Evolutionary conservation across 2,113 vertebrate species (phyloP).

Genomic region (Galeopterus variegatus): DNA sequence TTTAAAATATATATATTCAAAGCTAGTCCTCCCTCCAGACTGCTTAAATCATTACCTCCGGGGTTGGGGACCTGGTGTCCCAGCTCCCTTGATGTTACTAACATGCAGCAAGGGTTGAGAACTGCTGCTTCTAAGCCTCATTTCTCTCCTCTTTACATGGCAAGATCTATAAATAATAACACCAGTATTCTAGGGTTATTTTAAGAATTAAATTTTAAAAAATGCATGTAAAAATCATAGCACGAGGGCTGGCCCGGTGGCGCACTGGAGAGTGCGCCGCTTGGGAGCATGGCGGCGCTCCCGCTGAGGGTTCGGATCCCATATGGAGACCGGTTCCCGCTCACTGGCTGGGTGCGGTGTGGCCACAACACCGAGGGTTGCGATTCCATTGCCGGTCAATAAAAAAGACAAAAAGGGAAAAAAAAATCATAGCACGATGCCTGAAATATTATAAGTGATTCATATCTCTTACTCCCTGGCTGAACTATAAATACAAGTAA

Average conservation of each 20-base stretch:
- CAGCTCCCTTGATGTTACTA: not conserved
- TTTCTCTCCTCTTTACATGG: constrained; percentile 58
- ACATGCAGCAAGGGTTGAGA: not conserved
- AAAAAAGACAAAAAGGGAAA: too few relatives aligned
- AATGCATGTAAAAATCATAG: constrained; percentile 47
- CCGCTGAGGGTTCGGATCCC: too few relatives aligned
- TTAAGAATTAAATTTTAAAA: constrained; percentile 69
- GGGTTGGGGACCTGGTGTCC: not conserved
- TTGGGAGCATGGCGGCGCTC: too few relatives aligned
- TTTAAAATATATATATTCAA: constrained; percentile 10
- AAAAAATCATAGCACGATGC: constrained; percentile 8
- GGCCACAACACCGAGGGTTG: too few relatives aligned
- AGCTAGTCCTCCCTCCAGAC: not conserved
- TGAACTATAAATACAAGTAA: constrained; percentile 74
- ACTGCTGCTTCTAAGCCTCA: not conserved
- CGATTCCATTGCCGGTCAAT: too few relatives aligned
- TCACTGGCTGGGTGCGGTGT: too few relatives aligned
- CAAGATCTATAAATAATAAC: constrained; percentile 21
- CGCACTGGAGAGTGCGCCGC: too few relatives aligned
- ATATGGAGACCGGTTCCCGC: too few relatives aligned
- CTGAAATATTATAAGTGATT: constrained; percentile 77
- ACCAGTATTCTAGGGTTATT: not conserved
- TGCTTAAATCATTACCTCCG: not conserved
- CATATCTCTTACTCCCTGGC: constrained; percentile 5
- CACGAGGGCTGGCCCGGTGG: too few relatives aligned